Percentiles rank a stretch among this genome's conserved stretches.
Conservation (phyloP, 2,797 vertebrate species). For the Pachyuromys duprasi region DNA sequence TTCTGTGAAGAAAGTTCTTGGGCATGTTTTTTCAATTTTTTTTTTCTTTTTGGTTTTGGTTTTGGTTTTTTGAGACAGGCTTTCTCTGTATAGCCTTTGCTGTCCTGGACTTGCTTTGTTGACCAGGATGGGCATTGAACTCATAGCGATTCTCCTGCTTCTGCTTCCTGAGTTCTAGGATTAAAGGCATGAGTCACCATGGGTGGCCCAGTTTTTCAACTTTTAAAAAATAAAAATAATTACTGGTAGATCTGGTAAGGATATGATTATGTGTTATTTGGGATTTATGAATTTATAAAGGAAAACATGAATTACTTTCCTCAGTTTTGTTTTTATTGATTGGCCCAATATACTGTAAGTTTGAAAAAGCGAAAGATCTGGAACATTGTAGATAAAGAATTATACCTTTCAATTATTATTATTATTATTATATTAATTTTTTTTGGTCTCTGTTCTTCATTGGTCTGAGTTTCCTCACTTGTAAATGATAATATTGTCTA, state of each 20-base stretch:
- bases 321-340: neutral
- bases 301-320: neutral
- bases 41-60: neutral
- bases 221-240: conserved; percentile 26
- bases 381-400: neutral
- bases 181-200: too few species aligned
- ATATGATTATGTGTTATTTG: neutral
- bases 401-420: neutral
- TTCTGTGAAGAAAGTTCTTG: neutral
- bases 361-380: neutral
- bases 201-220: neutral
- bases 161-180: too few species aligned
- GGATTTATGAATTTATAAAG: neutral
- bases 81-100: too few species aligned
- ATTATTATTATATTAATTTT: too few species aligned
- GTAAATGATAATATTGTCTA: neutral
- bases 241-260: neutral
- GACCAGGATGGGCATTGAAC: too few species aligned
- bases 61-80: neutral
- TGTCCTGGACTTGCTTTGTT: too few species aligned
- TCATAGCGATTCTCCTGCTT: too few species aligned
- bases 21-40: neutral
- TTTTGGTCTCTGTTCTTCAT: neutral
- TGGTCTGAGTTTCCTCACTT: conserved; percentile 8
- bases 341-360: neutral